These are phyloP conservation scores for Chaetophractus vellerosus DNA, from an alignment of 2,797 vertebrate species.

Conservation along the genomic window DNA sequence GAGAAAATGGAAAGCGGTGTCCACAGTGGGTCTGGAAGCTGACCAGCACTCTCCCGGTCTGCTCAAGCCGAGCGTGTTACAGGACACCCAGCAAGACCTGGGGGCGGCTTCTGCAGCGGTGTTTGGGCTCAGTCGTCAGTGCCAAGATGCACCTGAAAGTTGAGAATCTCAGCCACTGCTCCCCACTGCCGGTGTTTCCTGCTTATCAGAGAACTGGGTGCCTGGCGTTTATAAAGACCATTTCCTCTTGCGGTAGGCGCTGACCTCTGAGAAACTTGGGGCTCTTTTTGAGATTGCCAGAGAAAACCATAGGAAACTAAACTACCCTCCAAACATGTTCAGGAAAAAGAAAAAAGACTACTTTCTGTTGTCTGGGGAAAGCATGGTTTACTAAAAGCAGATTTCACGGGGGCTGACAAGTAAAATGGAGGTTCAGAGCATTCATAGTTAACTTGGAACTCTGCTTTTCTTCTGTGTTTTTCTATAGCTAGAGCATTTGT, in stretches of 20 bases:
- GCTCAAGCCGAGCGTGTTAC: background rate
- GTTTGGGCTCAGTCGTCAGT: background rate
- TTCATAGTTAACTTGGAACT: background rate
- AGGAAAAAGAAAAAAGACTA: background rate
- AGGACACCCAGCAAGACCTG: background rate
- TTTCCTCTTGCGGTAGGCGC: background rate
- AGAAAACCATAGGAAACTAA: background rate
- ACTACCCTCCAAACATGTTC: background rate
- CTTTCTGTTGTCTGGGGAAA: slow-evolving; percentile 16
- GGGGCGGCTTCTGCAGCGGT: background rate
- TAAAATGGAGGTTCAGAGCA: background rate
- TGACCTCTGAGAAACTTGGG: background rate
- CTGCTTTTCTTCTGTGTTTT: background rate
- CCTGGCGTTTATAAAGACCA: background rate
- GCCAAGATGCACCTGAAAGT: background rate
- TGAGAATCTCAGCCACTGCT: accelerated
- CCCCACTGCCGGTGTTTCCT: accelerated
- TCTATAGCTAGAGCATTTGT: background rate
- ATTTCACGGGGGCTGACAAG: background rate
- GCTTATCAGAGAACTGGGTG: background rate
- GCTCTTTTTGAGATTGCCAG: background rate
- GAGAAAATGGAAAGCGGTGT: accelerated
- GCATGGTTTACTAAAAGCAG: background rate
- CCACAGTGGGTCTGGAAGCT: background rate
- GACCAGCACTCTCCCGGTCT: background rate